Percentiles rank a stretch among this genome's conserved stretches.
phyloP scores from a whole-genome alignment of 2,113 vertebrate species.

The Elgaria multicarinata region DNA sequence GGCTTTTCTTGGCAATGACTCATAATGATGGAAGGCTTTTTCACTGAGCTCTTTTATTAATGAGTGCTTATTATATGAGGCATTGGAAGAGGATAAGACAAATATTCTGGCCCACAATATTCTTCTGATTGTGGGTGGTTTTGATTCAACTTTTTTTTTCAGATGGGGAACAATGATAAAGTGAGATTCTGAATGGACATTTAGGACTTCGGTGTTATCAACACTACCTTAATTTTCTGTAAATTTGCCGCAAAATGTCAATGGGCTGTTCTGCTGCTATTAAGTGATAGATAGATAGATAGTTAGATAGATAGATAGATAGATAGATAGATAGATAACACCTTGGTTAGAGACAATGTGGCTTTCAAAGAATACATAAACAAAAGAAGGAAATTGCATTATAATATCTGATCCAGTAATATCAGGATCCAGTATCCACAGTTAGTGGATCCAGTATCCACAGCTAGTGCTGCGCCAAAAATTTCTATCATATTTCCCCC shows the following conservation, averaged over 20 bases:
- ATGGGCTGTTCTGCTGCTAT: conserved; percentile 10
- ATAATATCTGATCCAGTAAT: not conserved
- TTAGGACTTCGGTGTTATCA: conserved; percentile 36
- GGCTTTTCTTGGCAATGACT: not conserved
- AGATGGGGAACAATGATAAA: not conserved
- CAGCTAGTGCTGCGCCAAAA: too few species aligned
- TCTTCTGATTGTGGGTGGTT: conserved; percentile 5
- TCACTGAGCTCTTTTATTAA: conserved; percentile 66
- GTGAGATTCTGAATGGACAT: not conserved
- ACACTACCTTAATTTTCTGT: not conserved
- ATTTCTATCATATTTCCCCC: too few species aligned
- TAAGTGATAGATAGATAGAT: fast-evolving
- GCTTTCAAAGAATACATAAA: not conserved
- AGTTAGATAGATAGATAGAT: fast-evolving
- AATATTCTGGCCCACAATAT: conserved; percentile 32
- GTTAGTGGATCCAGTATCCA: too few species aligned
- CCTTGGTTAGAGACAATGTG: not conserved
- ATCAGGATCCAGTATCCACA: too few species aligned
- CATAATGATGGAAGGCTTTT: conserved; percentile 61
- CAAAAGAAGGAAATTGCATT: conserved; percentile 18
- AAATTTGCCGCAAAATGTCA: not conserved
- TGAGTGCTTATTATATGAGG: conserved; percentile 43
- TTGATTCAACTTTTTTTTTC: conserved; percentile 20
- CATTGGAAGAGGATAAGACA: conserved; percentile 43
- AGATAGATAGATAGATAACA: fast-evolving